phyloP scores from a whole-genome alignment of 1,140 invertebrate species.

The Reticulitermes speratus region DNA sequence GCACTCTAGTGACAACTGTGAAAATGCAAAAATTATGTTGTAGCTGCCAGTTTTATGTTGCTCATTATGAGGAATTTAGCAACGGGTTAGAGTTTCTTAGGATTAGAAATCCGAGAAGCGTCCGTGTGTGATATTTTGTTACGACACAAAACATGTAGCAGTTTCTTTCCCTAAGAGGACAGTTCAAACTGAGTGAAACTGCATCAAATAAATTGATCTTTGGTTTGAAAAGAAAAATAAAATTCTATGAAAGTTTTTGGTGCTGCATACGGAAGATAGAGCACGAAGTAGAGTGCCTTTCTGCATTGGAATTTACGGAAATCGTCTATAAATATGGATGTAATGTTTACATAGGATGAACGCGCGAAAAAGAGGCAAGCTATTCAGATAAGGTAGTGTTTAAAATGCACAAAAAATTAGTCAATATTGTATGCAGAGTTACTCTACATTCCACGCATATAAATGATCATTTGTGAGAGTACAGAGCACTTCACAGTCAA shows the following conservation, averaged over 20 bases:
- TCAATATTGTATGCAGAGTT: neutral
- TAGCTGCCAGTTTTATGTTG: too few relatives aligned
- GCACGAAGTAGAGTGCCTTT: neutral
- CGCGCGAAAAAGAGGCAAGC: neutral
- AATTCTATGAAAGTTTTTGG: neutral
- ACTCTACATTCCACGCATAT: neutral
- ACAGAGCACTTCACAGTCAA: too few relatives aligned
- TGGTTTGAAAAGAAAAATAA: neutral
- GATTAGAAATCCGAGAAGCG: too few relatives aligned
- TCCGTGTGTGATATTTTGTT: too few relatives aligned
- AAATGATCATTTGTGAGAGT: neutral
- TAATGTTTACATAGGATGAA: neutral
- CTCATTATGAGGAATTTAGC: too few relatives aligned
- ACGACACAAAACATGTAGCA: too few relatives aligned
- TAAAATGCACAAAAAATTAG: neutral
- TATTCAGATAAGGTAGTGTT: neutral
- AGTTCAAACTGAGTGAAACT: neutral
- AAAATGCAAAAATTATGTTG: too few relatives aligned
- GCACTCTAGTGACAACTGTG: too few relatives aligned
- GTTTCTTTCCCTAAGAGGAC: neutral
- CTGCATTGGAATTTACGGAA: neutral
- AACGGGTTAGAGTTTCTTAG: too few relatives aligned
- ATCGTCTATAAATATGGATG: neutral
- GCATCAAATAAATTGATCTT: neutral
- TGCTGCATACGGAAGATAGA: neutral